Evolutionary conservation across 64 coral and sea anemone genomes (phyloP).

Genomic region (Acropora tenuis): DNA sequence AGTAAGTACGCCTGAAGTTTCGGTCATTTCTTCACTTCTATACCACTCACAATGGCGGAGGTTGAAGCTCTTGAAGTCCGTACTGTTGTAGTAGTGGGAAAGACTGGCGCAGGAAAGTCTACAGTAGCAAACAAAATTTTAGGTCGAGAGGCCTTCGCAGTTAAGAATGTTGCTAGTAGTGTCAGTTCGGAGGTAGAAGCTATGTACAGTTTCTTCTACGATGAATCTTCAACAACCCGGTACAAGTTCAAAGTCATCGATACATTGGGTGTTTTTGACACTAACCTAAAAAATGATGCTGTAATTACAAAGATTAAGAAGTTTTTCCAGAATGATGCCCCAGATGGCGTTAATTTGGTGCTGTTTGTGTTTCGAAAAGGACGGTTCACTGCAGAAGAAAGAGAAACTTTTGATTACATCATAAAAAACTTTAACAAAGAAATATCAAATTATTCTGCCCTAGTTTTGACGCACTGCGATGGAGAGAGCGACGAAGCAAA

Average conservation of each 20-base stretch:
- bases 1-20: no score
- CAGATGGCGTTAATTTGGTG: conserved; percentile 29
- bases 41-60: background rate
- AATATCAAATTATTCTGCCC: background rate
- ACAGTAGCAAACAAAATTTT: conserved; percentile 30
- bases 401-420: conserved; percentile 5
- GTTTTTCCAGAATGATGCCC: background rate
- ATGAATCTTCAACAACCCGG: background rate
- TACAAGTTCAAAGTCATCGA: conserved; percentile 21
- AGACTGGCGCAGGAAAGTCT: conserved; percentile 45
- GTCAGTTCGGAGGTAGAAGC: background rate
- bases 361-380: conserved; percentile 22
- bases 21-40: no score
- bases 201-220: background rate
- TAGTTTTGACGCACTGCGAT: conserved; percentile 17
- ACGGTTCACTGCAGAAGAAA: conserved; percentile 13
- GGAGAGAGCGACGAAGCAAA: background rate
- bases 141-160: background rate
- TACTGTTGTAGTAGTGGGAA: conserved; percentile 31
- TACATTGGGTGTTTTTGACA: conserved; percentile 17
- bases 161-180: background rate
- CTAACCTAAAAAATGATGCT: background rate
- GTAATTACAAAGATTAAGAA: background rate
- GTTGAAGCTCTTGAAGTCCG: background rate
- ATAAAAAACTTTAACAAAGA: background rate